phyloP scores from a whole-genome alignment of 2,888 invertebrate genomes.

The Galerucella calmariensis region DNA sequence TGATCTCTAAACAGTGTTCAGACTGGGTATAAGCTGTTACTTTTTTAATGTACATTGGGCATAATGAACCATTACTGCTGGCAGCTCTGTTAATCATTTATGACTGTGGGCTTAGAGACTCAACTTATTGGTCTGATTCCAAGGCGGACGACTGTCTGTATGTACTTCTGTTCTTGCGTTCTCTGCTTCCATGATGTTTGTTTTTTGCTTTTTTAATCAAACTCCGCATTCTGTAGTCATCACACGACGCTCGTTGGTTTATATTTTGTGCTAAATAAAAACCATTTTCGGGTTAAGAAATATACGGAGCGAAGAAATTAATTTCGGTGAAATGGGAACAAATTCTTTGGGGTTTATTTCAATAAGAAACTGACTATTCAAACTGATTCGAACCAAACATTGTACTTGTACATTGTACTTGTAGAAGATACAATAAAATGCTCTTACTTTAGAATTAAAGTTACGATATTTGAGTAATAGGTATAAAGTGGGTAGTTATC shows the following conservation, averaged over 20 bases:
- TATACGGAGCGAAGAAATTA: neutral
- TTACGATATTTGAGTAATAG: no score
- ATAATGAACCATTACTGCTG: neutral
- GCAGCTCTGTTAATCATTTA: neutral
- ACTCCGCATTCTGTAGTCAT: neutral
- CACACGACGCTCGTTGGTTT: constrained; percentile 5
- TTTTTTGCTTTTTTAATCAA: constrained; percentile 7
- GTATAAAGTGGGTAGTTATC: no score
- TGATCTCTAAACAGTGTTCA: neutral
- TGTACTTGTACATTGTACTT: no score
- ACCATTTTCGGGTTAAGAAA: neutral
- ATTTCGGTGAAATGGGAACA: neutral
- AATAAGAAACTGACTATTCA: neutral
- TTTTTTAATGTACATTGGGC: neutral
- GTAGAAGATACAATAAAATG: no score
- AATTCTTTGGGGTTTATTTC: neutral
- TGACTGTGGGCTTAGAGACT: neutral
- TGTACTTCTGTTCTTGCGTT: constrained; percentile 2
- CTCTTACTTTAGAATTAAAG: no score
- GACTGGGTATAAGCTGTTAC: neutral
- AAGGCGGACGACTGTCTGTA: constrained; percentile 23
- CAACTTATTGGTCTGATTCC: constrained; percentile 17
- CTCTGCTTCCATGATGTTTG: neutral
- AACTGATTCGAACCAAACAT: no score
- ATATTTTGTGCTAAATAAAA: constrained; percentile 2